Base-by-base conservation (phyloP, 2,888 invertebrate species). In the Habrosyne pyritoides region DNA sequence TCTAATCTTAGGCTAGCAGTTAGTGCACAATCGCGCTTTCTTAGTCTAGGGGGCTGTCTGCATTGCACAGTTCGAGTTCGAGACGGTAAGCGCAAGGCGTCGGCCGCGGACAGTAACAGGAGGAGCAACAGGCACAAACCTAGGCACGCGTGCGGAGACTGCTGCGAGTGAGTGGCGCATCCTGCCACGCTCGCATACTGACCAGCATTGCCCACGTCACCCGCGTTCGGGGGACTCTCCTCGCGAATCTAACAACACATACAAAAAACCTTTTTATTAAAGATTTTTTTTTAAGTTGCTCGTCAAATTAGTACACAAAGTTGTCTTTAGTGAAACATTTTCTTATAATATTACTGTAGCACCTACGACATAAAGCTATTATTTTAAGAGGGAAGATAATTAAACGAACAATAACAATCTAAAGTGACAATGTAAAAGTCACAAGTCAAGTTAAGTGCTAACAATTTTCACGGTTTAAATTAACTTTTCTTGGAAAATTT, bases 121-220 rank as follows among this genome's bases (percentile, higher is more conserved):
- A 93, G 73, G 72, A 92, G 77, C 64, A 91, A 79, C 62, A 92
- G 80, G 72, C 89, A 93, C 93, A 93, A 93, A 93, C 93, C 93
- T 93, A 93, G 73, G 79, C 93, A 93, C 66, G 77, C 82, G 71
- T 86, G 87, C 2, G 87, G 81, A 10, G 89, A 77, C 36, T 79
- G 77, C n/a, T 89, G 73, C 24, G 87, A 82, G 64, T 71, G 80
- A 4, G 86, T 85, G 6, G 83, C 69, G 72, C 93, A 93, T 3
- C 91, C 91, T 30, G 76, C 67, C 10, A 73, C 54, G 60, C 76
- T 75, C 54, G 77, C 78, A 71, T 74, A 81, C 52, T 79, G 75
- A 48, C 74, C 79, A 48, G 69, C 75, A 66, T 71, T 77, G 53
- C 63, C 69, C 3, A 70, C 73, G 14, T 72, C 72, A 49, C 68